Conservation (phyloP, 35 echinoderm and acorn worm genomes). For the Anneissia japonica region DNA sequence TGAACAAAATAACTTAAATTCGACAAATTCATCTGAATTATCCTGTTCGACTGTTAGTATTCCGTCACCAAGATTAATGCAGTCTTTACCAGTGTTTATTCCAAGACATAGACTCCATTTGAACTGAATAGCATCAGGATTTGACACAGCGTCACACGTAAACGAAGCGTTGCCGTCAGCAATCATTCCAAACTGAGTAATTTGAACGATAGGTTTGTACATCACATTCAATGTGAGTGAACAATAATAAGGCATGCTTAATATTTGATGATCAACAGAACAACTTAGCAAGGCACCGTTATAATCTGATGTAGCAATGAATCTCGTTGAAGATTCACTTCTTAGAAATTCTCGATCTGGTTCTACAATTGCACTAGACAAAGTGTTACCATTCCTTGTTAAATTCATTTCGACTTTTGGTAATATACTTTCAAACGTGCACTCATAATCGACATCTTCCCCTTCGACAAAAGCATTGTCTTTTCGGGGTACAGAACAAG, state of each 20-base stretch:
- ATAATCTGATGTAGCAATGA: not conserved
- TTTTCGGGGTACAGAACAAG: not conserved
- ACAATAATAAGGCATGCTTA: not conserved
- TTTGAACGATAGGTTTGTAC: not conserved
- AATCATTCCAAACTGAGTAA: not conserved
- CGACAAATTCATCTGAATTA: not conserved
- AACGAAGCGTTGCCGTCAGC: not conserved
- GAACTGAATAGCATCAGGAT: not conserved
- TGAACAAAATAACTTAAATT: not conserved
- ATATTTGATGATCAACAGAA: not conserved
- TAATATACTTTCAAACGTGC: not conserved
- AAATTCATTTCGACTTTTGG: not conserved
- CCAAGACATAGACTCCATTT: not conserved
- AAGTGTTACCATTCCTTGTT: not conserved
- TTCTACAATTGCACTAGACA: not conserved
- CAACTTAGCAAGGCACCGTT: not conserved
- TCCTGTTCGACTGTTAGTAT: not conserved
- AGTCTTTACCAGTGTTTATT: not conserved
- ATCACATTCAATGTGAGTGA: not conserved
- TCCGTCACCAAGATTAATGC: not conserved
- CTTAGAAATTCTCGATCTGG: too few species aligned
- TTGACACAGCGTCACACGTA: not conserved
- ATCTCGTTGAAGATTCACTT: not conserved
- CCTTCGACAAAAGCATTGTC: not conserved
- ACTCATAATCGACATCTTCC: not conserved